These are phyloP conservation scores for Urocolius indicus DNA, from an alignment of 2,113 vertebrate species.

Conservation along the genomic window DNA sequence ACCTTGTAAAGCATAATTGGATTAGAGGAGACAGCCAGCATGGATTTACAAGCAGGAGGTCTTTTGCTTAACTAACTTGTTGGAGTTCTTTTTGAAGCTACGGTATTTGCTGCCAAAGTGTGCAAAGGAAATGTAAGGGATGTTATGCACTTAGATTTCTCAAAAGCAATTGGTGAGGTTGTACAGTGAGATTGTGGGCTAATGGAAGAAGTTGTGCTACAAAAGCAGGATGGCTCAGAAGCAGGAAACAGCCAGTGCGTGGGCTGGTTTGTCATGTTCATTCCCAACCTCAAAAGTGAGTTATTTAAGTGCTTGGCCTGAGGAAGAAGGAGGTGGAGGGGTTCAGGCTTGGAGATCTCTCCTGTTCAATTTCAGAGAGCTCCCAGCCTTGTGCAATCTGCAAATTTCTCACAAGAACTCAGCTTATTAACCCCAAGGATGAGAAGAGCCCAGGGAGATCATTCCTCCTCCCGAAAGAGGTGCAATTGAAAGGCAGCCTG, in stretches of 20 bases:
- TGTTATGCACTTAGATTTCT: constrained; percentile 56
- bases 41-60: constrained; percentile 68
- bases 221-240: constrained; percentile 1
- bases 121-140: constrained; percentile 44
- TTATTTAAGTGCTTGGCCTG: constrained; percentile 46
- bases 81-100: constrained; percentile 73
- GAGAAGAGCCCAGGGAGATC: background rate
- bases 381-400: background rate
- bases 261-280: constrained; percentile 24
- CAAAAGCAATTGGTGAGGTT: constrained; percentile 63
- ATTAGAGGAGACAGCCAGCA: constrained; percentile 71
- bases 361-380: background rate
- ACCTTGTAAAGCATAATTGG: constrained; percentile 77
- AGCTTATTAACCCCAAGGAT: background rate
- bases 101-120: constrained; percentile 44
- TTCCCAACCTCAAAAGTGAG: constrained; percentile 29
- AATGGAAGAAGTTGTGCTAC: constrained; percentile 39
- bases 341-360: background rate
- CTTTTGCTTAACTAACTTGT: constrained; percentile 69
- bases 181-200: constrained; percentile 56
- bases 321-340: constrained; percentile 33
- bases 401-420: background rate
- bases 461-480: background rate
- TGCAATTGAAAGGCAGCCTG: background rate
- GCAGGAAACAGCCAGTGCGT: constrained; percentile 34